Conservation (phyloP, 1,140 invertebrate genomes). For the Drosophila suzukii region DNA sequence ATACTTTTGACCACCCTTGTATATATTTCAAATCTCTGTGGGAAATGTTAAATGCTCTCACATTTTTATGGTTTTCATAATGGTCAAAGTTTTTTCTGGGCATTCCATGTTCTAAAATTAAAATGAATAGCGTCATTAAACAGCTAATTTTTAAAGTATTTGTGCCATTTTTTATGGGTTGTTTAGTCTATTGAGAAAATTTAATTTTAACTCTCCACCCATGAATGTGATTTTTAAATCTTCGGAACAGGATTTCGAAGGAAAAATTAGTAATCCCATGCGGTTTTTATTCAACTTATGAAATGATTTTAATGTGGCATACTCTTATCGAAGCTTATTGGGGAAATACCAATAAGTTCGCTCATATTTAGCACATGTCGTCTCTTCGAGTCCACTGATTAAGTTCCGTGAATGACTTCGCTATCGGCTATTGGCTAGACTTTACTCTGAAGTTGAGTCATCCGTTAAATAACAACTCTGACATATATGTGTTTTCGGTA, state of each 20-base stretch:
- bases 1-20: too few relatives aligned
- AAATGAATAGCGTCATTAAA: conserved; percentile 12
- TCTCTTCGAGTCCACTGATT: conserved; percentile 21
- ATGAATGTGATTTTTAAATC: too few relatives aligned
- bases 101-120: conserved; percentile 4
- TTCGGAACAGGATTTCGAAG: background rate
- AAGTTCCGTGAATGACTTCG: conserved; percentile 8
- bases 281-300: background rate
- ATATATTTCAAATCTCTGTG: background rate
- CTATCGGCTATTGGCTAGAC: conserved; percentile 23
- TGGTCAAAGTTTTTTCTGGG: background rate
- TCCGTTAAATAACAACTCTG: conserved; percentile 21
- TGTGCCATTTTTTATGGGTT: background rate
- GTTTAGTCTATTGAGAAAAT: background rate
- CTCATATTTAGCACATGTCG: conserved; percentile 21
- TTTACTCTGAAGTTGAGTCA: conserved; percentile 23
- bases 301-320: background rate
- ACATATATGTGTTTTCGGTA: conserved; percentile 11
- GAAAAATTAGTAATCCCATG: background rate
- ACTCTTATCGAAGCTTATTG: conserved; percentile 33
- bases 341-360: conserved; percentile 13
- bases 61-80: background rate
- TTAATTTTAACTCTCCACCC: background rate
- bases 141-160: background rate
- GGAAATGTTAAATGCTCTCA: background rate